Base-by-base conservation (phyloP, 2,797 vertebrate species). In the Urosaurus nigricauda region DNA sequence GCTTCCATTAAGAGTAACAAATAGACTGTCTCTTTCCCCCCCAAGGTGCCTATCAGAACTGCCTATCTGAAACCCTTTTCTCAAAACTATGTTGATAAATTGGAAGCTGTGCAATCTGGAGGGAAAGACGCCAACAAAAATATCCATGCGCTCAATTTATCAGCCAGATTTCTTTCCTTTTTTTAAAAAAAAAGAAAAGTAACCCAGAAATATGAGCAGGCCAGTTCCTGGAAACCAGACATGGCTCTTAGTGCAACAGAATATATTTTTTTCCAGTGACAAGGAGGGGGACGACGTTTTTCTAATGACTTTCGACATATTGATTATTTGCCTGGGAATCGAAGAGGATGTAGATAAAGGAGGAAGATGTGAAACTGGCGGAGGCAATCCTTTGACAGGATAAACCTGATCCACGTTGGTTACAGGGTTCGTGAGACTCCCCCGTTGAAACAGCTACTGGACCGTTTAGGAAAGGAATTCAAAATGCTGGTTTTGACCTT, bases 61-160 rank as follows among this genome's bases (percentile, higher is more conserved):
- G 83, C 79, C 93, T 93, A 89, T 21, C 75, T 92, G 91, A 60
- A n/a, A 70, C 86, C 92, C 93, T 94, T 89, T 60, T 21, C 87
- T 90, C 90, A 88, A 90, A 93, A 93, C 79, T 84, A 65, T 91
- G 93, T 74, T 94, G 87, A 94, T 93, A 92, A 95, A 94, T 93
- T 92, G 91, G 84, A 94, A 78, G 88, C 88, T 90, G 92, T 86
- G 89, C 93, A 71, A 16, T 58, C 56, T 90, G 93, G 93, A 95
- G 91, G 93, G 93, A 91, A 89, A 88, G 81, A 82, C 43, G 94
- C 95, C 95, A 95, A 96, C 60, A 91, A 90, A 95, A 96, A 94
- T 89, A 95, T 85, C 88, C 87, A 93, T 94, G 84, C 70, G 63
- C 92, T 90, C 92, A 73, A 93, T 94, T 95, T 95, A 93, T 95